Conservation (phyloP, 1,140 invertebrate genomes). For the Hyposmocoma kahamanoa region DNA sequence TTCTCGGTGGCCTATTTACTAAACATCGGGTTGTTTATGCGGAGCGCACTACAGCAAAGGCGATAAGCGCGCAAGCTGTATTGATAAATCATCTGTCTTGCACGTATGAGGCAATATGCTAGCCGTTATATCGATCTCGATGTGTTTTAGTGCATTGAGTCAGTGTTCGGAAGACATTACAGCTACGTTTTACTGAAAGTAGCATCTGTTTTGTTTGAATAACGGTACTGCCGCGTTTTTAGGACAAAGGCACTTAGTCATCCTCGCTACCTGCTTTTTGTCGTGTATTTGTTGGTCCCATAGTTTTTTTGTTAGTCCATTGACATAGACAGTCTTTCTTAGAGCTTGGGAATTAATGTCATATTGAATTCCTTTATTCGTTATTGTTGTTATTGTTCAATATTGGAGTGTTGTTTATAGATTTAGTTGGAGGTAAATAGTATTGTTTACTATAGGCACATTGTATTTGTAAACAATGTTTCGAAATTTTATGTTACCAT, state of each 20-base stretch:
- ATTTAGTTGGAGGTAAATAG: too few relatives aligned
- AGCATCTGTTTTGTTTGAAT: conserved; percentile 56
- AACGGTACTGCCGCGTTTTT: conserved; percentile 64
- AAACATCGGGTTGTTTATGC: conserved; percentile 9
- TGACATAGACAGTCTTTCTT: too few relatives aligned
- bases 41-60: not conserved
- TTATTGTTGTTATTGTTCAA: too few relatives aligned
- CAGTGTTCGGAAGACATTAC: conserved; percentile 31
- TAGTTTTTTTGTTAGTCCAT: conserved; percentile 11
- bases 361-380: too few relatives aligned
- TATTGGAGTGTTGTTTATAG: too few relatives aligned
- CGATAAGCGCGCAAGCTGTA: not conserved
- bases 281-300: conserved; percentile 25
- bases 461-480: too few relatives aligned
- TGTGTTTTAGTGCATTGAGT: conserved; percentile 26
- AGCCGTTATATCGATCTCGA: conserved; percentile 56
- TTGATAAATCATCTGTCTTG: conserved; percentile 23
- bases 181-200: conserved; percentile 44
- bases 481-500: too few relatives aligned
- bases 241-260: conserved; percentile 65
- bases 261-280: conserved; percentile 54
- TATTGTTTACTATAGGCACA: too few relatives aligned
- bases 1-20: conserved; percentile 15
- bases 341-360: too few relatives aligned
- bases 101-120: conserved; percentile 36